phyloP scores from a whole-genome alignment of 2,113 vertebrate genomes.

The Narcine bancroftii region DNA sequence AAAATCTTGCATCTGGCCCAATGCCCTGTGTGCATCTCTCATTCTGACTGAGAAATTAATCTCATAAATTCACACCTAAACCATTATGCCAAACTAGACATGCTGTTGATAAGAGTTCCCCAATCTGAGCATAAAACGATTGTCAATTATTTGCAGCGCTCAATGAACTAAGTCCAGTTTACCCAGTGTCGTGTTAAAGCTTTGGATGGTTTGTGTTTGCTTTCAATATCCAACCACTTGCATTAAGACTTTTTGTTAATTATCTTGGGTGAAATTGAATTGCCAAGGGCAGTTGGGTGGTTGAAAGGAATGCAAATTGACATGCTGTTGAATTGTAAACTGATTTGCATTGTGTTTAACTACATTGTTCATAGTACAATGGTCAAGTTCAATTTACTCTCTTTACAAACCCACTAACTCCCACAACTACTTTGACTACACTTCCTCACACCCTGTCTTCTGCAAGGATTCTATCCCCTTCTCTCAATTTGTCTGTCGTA shows the following conservation, averaged over 20 bases:
- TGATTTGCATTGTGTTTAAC: background rate
- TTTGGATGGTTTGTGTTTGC: background rate
- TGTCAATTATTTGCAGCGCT: conserved; percentile 8
- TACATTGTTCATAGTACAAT: background rate
- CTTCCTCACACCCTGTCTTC: too few species aligned
- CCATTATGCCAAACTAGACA: background rate
- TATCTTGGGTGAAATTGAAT: conserved; percentile 22
- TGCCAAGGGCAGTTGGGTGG: background rate
- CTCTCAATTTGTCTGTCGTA: too few species aligned
- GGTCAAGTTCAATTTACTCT: background rate
- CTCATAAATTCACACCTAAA: background rate
- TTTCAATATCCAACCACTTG: background rate
- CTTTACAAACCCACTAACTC: too few species aligned
- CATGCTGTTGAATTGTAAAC: background rate
- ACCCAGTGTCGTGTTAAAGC: background rate
- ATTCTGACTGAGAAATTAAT: background rate
- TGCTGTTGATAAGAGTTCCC: background rate
- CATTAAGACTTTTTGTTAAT: background rate
- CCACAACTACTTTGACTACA: too few species aligned
- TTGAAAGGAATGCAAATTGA: background rate
- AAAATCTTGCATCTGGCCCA: background rate
- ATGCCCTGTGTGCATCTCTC: background rate
- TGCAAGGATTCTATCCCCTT: too few species aligned
- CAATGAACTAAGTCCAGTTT: background rate
- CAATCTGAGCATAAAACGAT: background rate